Evolutionary conservation across 2,797 vertebrate species (phyloP).

Genomic region (Bryconaethiops microstoma): DNA sequence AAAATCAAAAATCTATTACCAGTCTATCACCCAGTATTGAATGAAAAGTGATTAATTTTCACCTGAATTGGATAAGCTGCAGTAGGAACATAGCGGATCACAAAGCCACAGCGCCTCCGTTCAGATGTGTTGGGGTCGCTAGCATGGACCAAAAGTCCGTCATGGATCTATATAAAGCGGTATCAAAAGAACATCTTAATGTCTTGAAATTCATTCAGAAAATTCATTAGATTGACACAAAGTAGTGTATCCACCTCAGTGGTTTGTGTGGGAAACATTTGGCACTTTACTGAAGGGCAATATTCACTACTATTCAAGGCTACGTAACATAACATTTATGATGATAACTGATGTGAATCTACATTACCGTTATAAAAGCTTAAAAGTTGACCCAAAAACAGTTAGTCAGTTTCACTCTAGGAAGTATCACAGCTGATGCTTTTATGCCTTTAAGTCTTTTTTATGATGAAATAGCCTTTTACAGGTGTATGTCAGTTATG

Average conservation of each 20-base stretch:
- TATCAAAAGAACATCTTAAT: background rate
- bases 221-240: background rate
- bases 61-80: slow-evolving; percentile 77
- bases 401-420: too few species aligned
- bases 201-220: background rate
- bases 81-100: slow-evolving; percentile 80
- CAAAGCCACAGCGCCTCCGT: slow-evolving; percentile 79
- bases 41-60: slow-evolving; percentile 20
- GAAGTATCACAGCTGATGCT: too few species aligned
- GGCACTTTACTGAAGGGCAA: too few species aligned
- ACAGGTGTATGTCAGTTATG: too few species aligned
- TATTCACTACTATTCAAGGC: too few species aligned
- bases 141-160: slow-evolving; percentile 80
- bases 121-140: slow-evolving; percentile 81
- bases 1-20: background rate
- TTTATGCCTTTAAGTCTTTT: too few species aligned
- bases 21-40: background rate
- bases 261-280: background rate
- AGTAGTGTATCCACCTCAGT: too few species aligned
- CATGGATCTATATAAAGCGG: slow-evolving; percentile 72
- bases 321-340: background rate
- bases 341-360: background rate
- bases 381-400: too few species aligned
- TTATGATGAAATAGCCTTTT: too few species aligned
- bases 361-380: background rate